These are phyloP conservation scores for Megamerina dolium DNA, from an alignment of 2,888 invertebrate genomes.

Conservation along the genomic window DNA sequence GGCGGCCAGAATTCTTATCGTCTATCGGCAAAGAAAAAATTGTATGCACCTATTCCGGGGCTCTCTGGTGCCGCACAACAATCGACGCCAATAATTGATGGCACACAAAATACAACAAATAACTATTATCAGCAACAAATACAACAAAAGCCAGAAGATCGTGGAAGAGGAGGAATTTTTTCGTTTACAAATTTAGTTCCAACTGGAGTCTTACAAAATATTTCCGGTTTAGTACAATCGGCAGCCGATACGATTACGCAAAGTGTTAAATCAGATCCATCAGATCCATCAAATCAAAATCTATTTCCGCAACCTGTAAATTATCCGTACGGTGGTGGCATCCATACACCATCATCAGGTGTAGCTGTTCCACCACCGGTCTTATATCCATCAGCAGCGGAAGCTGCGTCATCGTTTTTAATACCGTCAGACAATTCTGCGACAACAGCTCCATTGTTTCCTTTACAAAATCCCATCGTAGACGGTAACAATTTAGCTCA, in stretches of 20 bases:
- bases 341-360: constrained; percentile 1
- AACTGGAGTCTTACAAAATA: constrained; percentile 42
- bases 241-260: constrained; percentile 33
- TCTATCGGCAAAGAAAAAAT: constrained; percentile 62
- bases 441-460: background rate
- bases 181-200: constrained; percentile 39
- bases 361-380: constrained; percentile 8
- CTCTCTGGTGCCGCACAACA: constrained; percentile 38
- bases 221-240: constrained; percentile 42
- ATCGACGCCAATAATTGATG: background rate
- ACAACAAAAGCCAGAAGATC: constrained; percentile 9
- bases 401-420: too few relatives aligned
- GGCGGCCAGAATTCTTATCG: constrained; percentile 55
- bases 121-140: constrained; percentile 2
- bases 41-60: constrained; percentile 74
- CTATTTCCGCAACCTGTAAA: constrained; percentile 11
- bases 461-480: background rate
- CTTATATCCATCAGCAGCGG: background rate
- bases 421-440: background rate
- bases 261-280: constrained; percentile 17
- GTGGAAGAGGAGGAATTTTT: constrained; percentile 35
- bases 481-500: background rate
- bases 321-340: constrained; percentile 4
- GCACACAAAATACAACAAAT: background rate
- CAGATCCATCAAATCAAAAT: background rate